phyloP scores from a whole-genome alignment of 2,113 vertebrate genomes.

The Otus sunia region DNA sequence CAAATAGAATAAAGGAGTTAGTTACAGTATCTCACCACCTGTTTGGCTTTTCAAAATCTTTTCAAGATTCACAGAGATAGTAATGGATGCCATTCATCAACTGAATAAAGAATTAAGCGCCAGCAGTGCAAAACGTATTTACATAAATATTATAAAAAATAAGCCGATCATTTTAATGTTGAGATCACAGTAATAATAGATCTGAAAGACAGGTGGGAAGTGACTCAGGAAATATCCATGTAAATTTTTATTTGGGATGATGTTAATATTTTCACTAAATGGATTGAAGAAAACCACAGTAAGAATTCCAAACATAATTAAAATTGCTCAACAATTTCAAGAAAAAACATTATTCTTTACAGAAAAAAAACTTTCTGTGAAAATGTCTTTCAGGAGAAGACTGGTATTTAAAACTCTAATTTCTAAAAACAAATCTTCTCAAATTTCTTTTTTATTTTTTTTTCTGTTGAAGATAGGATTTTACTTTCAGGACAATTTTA shows the following conservation, averaged over 20 bases:
- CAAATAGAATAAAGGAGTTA: background rate
- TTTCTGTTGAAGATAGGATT: background rate
- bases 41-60: background rate
- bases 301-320: background rate
- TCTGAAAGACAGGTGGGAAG: background rate
- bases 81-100: background rate
- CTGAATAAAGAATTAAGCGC: background rate
- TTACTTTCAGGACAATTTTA: background rate
- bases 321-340: background rate
- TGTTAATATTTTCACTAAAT: background rate
- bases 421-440: background rate
- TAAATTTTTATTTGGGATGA: background rate
- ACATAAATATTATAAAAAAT: background rate
- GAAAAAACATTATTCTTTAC: background rate
- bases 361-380: background rate
- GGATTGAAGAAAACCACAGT: background rate
- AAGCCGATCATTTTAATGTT: background rate
- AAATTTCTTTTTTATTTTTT: background rate
- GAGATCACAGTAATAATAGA: background rate
- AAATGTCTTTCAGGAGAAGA: background rate
- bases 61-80: background rate
- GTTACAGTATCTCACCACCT: background rate
- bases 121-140: background rate
- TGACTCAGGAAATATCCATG: constrained; percentile 2
- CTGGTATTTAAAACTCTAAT: background rate